Base-by-base conservation (phyloP, 1,140 invertebrate species). In the Bombus ignitus region DNA sequence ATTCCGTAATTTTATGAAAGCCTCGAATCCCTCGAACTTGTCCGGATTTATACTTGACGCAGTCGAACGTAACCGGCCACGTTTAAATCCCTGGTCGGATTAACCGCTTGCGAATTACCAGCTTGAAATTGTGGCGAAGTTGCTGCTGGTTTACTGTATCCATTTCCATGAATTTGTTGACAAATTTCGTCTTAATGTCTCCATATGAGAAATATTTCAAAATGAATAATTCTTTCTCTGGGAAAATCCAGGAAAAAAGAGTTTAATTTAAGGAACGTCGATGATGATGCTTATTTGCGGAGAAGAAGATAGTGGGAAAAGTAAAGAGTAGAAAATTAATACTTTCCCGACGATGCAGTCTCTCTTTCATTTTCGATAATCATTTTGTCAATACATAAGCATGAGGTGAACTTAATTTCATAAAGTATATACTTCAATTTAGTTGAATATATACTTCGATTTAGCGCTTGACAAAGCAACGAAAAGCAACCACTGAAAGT, bases 1-100 rank as follows among this genome's bases (percentile, higher is more conserved):
- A 87, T 92, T 85, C 71, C n/a, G 62, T 88, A 83, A 91, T 89
- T 91, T 88, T 65, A 59, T 80, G 72, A 74, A 82, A 91, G 87
- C 76, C 81, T 28, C 12, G 6, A 57, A 65, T 71, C 66, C 70
- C 42, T 74, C 88, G 77, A 85, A 92, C 87, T 92, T 93, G 42
- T 80, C 42, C 32, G 81, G 84, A 88, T 89, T 91, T 91, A 86
- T 84, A 88, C 83, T 87, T 65, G 71, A 73, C 74, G 57, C 47
- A n/a, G 72, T 47, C 39, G 75, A 80, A 84, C 85, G 65, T 73
- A 77, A 59, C 84, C 35, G 28, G 13, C 39, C 42, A 35, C 47
- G 65, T 8, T 53, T n/a, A 66, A 10, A 83, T 57, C 35, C 22
- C 18, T 3, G 59, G 74, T 53, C 25, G 47, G 72, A 87, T 83